Percentiles rank a stretch among this genome's conserved stretches.
Conservation (phyloP, 2,797 vertebrate genomes). For the Pseudochaenichthys georgianus region DNA sequence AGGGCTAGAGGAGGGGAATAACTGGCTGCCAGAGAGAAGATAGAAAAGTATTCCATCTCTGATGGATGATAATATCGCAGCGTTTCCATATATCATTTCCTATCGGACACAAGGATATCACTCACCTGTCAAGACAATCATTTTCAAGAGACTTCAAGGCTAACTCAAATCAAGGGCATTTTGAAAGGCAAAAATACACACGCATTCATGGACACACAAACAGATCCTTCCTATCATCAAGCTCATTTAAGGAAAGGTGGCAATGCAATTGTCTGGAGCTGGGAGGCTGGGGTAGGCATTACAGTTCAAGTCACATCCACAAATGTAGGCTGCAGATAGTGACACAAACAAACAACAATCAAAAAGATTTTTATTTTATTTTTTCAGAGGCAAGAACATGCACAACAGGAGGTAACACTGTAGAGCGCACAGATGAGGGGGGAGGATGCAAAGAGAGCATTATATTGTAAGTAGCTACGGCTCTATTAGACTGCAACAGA, state of each 20-base stretch:
- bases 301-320: constrained; percentile 36
- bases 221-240: constrained; percentile 11
- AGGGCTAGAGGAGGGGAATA: constrained; percentile 44
- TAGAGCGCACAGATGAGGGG: background rate
- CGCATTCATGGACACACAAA: constrained; percentile 27
- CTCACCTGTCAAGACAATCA: constrained; percentile 58
- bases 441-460: constrained; percentile 10
- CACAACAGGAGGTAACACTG: constrained; percentile 19
- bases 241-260: constrained; percentile 31
- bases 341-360: constrained; percentile 27
- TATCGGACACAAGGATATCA: constrained; percentile 50
- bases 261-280: constrained; percentile 35
- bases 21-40: constrained; percentile 17
- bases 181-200: constrained; percentile 32
- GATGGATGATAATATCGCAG: constrained; percentile 58
- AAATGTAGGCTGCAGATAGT: constrained; percentile 21
- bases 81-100: constrained; percentile 61
- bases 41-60: constrained; percentile 50
- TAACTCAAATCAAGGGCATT: constrained; percentile 14
- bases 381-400: constrained; percentile 1
- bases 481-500: constrained; percentile 64
- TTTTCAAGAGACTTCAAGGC: constrained; percentile 45
- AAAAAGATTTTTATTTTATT: background rate
- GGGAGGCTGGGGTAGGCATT: constrained; percentile 17
- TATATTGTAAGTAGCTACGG: constrained; percentile 33